Percentiles rank a stretch among this genome's conserved stretches.
phyloP scores from a whole-genome alignment of 30 jellyfish, hydroid and myxozoan species.

The Catostylus mosaicus region DNA sequence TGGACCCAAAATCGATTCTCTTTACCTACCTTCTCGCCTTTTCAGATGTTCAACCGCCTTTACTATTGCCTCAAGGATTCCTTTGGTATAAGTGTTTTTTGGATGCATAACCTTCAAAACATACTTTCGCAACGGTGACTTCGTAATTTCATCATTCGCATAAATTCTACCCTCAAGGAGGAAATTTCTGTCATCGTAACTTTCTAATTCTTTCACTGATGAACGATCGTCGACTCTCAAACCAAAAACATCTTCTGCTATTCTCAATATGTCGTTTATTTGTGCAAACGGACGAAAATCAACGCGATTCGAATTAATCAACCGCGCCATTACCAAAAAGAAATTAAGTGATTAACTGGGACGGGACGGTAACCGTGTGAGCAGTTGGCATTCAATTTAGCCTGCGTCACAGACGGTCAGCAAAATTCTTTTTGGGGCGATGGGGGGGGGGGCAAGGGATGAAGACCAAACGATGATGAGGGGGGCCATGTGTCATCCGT shows the following conservation, averaged over 20 bases:
- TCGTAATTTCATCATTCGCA: background rate
- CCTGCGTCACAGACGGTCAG: too few species aligned
- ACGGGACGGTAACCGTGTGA: too few species aligned
- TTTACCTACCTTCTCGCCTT: background rate
- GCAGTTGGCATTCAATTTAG: too few species aligned
- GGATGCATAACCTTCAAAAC: conserved; percentile 22
- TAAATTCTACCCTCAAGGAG: background rate
- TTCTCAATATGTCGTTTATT: background rate
- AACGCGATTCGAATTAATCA: too few species aligned
- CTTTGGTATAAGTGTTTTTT: conserved; percentile 12
- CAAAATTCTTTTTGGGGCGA: too few species aligned
- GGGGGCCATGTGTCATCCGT: too few species aligned
- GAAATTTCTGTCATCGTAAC: conserved; percentile 52
- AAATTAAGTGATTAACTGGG: too few species aligned
- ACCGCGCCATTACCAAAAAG: too few species aligned
- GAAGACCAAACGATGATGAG: too few species aligned
- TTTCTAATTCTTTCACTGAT: conserved; percentile 26
- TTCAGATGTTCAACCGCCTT: background rate
- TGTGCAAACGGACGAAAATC: conserved; percentile 42
- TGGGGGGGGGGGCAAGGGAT: too few species aligned
- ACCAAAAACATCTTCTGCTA: conserved; percentile 20
- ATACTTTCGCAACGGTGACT: background rate
- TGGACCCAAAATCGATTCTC: too few species aligned
- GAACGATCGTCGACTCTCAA: conserved; percentile 4
- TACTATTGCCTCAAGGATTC: conserved; percentile 20